phyloP scores from a whole-genome alignment of 2,113 vertebrate genomes.

The Vidua chalybeata region DNA sequence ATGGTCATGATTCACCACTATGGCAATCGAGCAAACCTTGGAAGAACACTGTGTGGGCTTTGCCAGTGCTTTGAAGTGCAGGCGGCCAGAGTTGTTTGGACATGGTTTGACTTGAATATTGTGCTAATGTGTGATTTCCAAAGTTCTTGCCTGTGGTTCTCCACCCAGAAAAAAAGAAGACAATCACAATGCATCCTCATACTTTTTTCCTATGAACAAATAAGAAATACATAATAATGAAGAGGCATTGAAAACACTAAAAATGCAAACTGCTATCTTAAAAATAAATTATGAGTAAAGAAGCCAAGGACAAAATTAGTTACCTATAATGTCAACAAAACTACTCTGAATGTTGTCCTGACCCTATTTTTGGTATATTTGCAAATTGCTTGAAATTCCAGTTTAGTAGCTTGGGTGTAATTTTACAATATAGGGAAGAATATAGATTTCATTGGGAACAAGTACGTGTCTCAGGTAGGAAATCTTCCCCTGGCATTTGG shows the following conservation, averaged over 20 bases:
- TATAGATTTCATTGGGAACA: background rate
- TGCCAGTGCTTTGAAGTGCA: constrained; percentile 56
- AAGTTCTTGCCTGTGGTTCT: constrained; percentile 23
- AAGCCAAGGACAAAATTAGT: background rate
- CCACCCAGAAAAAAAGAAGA: background rate
- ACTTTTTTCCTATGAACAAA: background rate
- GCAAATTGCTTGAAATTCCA: background rate
- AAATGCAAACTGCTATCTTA: background rate
- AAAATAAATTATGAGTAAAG: background rate
- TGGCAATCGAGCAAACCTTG: constrained; percentile 33
- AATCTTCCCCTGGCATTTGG: background rate
- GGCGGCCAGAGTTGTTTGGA: constrained; percentile 14
- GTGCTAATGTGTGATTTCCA: constrained; percentile 50
- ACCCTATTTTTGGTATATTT: background rate
- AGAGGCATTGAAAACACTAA: background rate
- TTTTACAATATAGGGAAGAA: background rate
- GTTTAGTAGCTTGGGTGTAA: background rate
- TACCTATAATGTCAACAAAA: background rate
- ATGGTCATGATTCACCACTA: constrained; percentile 50
- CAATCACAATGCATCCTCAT: background rate
- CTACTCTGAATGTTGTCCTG: background rate
- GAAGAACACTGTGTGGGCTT: background rate
- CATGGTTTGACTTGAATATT: background rate
- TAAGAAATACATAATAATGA: background rate
- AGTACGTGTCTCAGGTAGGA: background rate